These are phyloP conservation scores for Adrianichthys oophorus DNA, from an alignment of 2,797 vertebrate species.

Conservation along the genomic window DNA sequence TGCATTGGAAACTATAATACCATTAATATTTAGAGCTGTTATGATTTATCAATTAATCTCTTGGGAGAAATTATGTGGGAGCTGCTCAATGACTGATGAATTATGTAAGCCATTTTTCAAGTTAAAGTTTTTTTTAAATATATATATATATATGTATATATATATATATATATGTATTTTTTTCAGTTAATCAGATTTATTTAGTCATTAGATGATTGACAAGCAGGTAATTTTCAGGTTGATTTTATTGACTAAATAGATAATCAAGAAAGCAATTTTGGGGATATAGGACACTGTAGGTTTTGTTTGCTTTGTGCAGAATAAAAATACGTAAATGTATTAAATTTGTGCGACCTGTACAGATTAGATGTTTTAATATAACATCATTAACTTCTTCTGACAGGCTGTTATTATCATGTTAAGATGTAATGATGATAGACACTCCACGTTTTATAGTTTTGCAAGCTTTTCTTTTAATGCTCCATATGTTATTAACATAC, in stretches of 20 bases:
- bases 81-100: conserved; percentile 4
- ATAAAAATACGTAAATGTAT: neutral
- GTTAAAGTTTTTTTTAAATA: neutral
- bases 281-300: neutral
- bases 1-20: conserved; percentile 6
- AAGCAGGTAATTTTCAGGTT: neutral
- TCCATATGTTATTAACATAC: conserved; percentile 10
- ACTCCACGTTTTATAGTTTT: neutral
- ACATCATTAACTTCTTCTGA: neutral
- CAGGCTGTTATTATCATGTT: neutral
- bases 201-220: neutral
- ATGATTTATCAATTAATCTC: conserved; percentile 15
- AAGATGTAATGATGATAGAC: conserved; percentile 3
- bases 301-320: neutral
- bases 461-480: conserved; percentile 3
- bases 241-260: neutral
- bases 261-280: neutral
- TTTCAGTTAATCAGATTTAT: neutral
- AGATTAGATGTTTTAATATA: neutral
- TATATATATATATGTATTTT: conserved; percentile 4
- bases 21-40: conserved; percentile 20
- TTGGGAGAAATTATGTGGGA: conserved; percentile 2
- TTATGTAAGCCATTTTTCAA: conserved; percentile 3
- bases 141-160: conserved; percentile 4
- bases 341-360: neutral